These are phyloP conservation scores for Phymatocera aterrima DNA, from an alignment of 2,888 invertebrate genomes.

Conservation along the genomic window DNA sequence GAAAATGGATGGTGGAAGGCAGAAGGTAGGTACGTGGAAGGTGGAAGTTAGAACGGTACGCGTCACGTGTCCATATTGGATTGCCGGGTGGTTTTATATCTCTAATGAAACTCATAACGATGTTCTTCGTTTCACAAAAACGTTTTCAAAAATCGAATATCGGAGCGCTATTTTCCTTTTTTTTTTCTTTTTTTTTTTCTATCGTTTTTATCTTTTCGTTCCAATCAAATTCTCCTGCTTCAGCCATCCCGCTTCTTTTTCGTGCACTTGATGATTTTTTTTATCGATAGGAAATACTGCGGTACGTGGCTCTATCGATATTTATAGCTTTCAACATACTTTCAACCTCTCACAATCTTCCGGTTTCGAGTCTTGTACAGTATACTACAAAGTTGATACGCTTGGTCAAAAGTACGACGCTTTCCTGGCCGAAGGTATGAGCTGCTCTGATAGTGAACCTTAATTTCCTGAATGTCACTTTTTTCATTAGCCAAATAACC, in stretches of 20 bases:
- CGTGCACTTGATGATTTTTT: no score
- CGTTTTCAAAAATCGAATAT: not conserved
- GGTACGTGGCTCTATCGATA: not conserved
- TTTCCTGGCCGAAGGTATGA: not conserved
- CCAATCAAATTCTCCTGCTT: not conserved
- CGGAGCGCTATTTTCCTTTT: not conserved
- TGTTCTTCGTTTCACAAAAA: not conserved
- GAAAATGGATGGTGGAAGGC: no score
- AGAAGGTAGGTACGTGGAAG: no score
- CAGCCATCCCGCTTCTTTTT: no score
- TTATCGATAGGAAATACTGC: not conserved
- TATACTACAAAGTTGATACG: no score
- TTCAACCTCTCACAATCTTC: not conserved
- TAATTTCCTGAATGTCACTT: not conserved
- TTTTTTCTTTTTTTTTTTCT: not conserved
- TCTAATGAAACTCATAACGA: not conserved
- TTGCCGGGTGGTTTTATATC: conserved; percentile 7
- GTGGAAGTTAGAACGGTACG: no score
- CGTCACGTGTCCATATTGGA: not conserved
- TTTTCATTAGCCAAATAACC: no score
- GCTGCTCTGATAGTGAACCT: not conserved
- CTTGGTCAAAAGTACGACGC: not conserved
- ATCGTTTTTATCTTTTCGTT: not conserved
- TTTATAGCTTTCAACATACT: not conserved
- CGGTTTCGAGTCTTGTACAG: not conserved